Evolutionary conservation across 2,113 vertebrate species (phyloP).

Genomic region (Eptesicus fuscus): DNA sequence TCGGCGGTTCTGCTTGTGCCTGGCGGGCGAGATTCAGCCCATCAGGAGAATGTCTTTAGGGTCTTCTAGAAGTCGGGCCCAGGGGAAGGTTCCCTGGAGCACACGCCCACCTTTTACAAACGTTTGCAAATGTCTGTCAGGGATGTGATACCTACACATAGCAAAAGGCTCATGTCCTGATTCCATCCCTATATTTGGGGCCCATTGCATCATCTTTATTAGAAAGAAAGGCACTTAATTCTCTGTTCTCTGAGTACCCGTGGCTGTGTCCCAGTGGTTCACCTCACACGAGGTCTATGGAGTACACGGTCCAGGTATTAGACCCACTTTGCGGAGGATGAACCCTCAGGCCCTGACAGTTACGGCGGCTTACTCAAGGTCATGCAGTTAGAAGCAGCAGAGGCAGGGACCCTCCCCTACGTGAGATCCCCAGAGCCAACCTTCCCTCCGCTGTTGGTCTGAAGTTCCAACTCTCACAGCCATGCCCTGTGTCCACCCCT

Average conservation of each 20-base stretch:
- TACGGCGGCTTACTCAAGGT: no score
- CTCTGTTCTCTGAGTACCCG: not conserved
- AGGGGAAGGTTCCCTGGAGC: not conserved
- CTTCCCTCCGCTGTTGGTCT: not conserved
- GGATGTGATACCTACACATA: not conserved
- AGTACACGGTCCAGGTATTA: accelerated
- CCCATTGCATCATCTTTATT: no score
- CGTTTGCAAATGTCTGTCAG: no score
- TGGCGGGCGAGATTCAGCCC: not conserved
- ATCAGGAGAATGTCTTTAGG: not conserved
- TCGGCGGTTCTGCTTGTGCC: no score
- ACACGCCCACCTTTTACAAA: not conserved
- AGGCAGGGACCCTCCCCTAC: not conserved
- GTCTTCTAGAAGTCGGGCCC: not conserved
- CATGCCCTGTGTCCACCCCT: accelerated
- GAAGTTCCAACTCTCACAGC: not conserved
- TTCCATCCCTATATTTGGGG: not conserved
- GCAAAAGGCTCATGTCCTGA: not conserved
- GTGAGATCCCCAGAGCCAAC: not conserved
- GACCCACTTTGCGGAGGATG: not conserved
- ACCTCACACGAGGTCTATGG: not conserved
- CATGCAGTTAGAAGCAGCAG: not conserved
- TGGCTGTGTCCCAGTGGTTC: no score
- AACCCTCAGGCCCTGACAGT: not conserved
- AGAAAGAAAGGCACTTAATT: not conserved